These are phyloP conservation scores for Pseudois nayaur DNA, from an alignment of 2,113 vertebrate species.

Conservation along the genomic window DNA sequence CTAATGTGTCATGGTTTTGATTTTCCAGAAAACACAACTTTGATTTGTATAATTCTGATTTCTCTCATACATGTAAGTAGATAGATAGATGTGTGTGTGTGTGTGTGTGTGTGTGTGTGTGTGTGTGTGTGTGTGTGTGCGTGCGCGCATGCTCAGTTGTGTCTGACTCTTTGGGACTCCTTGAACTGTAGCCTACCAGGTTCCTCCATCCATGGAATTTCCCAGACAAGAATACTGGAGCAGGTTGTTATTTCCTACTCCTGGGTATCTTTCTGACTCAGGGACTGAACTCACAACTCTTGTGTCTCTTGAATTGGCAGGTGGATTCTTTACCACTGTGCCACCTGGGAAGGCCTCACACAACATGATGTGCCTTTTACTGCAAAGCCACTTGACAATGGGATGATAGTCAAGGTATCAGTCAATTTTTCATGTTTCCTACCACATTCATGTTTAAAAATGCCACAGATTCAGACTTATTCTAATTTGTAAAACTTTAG, in stretches of 20 bases:
- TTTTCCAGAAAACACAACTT: neutral
- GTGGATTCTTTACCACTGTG: neutral
- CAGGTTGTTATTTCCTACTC: neutral
- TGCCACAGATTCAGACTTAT: neutral
- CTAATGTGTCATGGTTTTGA: neutral
- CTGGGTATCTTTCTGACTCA: neutral
- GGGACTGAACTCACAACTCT: neutral
- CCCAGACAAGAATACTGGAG: neutral
- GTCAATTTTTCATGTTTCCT: neutral
- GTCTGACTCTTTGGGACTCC: neutral
- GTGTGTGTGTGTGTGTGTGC: accelerated
- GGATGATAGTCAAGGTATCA: neutral
- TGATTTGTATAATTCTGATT: neutral
- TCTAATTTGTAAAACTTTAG: neutral
- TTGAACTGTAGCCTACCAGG: neutral
- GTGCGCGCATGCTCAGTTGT: accelerated
- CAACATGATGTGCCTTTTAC: neutral
- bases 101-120: neutral
- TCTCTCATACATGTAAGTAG: neutral
- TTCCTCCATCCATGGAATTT: neutral
- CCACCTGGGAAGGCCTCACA: neutral
- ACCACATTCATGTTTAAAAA: neutral
- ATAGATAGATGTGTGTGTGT: neutral
- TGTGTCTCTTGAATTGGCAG: neutral
- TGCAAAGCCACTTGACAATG: neutral